Conservation (phyloP, 2,888 invertebrate genomes). For the Strigamia transsilvanica region DNA sequence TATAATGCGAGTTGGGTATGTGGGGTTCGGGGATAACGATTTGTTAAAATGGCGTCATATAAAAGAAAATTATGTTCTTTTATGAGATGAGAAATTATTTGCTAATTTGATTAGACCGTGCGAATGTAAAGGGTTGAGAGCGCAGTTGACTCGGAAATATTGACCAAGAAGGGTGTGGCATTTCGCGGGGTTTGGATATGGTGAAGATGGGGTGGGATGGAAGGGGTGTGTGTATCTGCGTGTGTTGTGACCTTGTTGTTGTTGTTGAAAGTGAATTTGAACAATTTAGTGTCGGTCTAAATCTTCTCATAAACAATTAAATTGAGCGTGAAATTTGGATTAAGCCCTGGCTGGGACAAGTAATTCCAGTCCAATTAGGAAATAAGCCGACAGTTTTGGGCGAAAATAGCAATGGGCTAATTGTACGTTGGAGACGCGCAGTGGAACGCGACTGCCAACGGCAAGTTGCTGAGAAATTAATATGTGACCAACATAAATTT, state of each 20-base stretch:
- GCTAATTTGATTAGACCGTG: constrained; percentile 40
- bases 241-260: constrained; percentile 47
- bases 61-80: constrained; percentile 45
- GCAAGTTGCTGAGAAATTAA: constrained; percentile 44
- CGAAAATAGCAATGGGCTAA: constrained; percentile 30
- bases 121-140: constrained; percentile 46
- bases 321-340: constrained; percentile 51
- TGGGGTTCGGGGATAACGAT: constrained; percentile 36
- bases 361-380: constrained; percentile 50
- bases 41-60: constrained; percentile 40
- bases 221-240: neutral
- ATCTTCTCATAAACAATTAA: constrained; percentile 49
- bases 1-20: constrained; percentile 7
- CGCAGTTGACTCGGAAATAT: constrained; percentile 35
- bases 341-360: constrained; percentile 49
- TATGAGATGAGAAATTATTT: constrained; percentile 46
- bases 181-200: neutral
- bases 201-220: neutral
- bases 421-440: constrained; percentile 45
- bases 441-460: constrained; percentile 38
- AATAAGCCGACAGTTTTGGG: constrained; percentile 42
- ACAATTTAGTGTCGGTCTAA: constrained; percentile 48
- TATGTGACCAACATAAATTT: constrained; percentile 51
- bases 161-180: constrained; percentile 36
- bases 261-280: constrained; percentile 49